These are phyloP conservation scores for Leptobrachium leishanense DNA, from an alignment of 2,113 vertebrate genomes.

Conservation along the genomic window DNA sequence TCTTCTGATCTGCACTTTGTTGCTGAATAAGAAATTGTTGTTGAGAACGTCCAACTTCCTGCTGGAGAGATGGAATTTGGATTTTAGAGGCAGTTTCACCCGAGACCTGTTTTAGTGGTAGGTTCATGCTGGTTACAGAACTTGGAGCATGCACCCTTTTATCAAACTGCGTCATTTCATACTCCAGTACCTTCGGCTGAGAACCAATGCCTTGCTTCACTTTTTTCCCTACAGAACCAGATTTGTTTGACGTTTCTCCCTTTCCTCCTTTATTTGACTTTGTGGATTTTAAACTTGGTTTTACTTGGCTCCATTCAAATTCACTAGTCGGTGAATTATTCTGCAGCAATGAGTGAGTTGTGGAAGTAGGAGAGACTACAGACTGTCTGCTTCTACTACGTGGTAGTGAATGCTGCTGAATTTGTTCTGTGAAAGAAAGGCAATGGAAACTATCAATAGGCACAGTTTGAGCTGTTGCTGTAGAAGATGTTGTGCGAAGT, in stretches of 20 bases:
- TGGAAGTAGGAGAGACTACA: constrained; percentile 89
- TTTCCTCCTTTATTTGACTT: constrained; percentile 81
- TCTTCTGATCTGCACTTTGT: constrained; percentile 88
- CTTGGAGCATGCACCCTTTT: constrained; percentile 80
- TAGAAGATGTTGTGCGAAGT: constrained; percentile 90
- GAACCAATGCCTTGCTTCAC: constrained; percentile 75
- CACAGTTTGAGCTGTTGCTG: constrained; percentile 92
- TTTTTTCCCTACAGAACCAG: constrained; percentile 82
- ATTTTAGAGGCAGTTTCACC: constrained; percentile 82
- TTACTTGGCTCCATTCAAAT: constrained; percentile 92
- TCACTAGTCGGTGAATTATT: constrained; percentile 87
- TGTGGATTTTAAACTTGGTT: constrained; percentile 83
- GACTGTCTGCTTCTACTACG: constrained; percentile 95
- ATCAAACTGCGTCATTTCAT: constrained; percentile 97
- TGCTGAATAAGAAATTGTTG: constrained; percentile 89
- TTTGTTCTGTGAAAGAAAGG: constrained; percentile 91
- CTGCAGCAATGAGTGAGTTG: constrained; percentile 83
- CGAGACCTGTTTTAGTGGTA: constrained; percentile 64
- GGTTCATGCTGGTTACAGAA: constrained; percentile 68
- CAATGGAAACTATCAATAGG: constrained; percentile 93
- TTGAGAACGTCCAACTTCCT: constrained; percentile 76
- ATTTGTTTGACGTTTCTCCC: constrained; percentile 75
- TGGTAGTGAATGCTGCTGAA: constrained; percentile 94
- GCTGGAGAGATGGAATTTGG: constrained; percentile 73
- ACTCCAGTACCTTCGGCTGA: constrained; percentile 88